These are phyloP conservation scores for Halichondria panicea DNA, from an alignment of 37 sponge, comb jelly and placozoan genomes.

Conservation along the genomic window DNA sequence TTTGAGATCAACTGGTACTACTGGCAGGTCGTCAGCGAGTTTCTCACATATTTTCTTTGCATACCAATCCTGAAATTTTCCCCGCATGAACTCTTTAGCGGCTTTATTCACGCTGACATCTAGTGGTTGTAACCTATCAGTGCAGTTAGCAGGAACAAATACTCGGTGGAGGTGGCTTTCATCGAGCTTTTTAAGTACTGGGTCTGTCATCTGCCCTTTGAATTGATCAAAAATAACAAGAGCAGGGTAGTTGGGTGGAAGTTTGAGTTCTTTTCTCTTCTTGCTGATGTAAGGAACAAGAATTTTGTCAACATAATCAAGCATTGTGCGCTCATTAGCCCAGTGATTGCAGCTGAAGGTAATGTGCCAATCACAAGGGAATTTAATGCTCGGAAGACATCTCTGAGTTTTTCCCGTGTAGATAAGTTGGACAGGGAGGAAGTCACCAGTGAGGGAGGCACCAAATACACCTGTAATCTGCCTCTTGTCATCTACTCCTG, in stretches of 20 bases:
- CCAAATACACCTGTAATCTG: constrained; percentile 63
- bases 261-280: constrained; percentile 28
- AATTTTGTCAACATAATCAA: constrained; percentile 28
- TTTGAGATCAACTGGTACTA: constrained; percentile 22
- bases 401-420: constrained; percentile 45
- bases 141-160: constrained; percentile 45
- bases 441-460: constrained; percentile 44
- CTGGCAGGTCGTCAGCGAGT: constrained; percentile 3
- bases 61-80: constrained; percentile 48
- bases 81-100: constrained; percentile 42
- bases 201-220: constrained; percentile 29
- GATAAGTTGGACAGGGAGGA: constrained; percentile 55
- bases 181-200: not conserved
- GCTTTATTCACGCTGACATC: constrained; percentile 55
- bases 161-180: constrained; percentile 9
- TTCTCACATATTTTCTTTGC: constrained; percentile 25
- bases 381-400: constrained; percentile 33
- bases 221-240: constrained; percentile 51
- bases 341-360: constrained; percentile 55
- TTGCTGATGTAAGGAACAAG: constrained; percentile 37
- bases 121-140: constrained; percentile 48
- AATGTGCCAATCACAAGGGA: constrained; percentile 58
- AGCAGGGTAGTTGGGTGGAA: constrained; percentile 29
- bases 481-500: constrained; percentile 61
- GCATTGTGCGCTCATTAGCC: constrained; percentile 61